Percentiles rank a stretch among this genome's conserved stretches.
These are phyloP conservation scores for Heterocephalus glaber DNA, from an alignment of 2,113 vertebrate species.

Conservation along the genomic window DNA sequence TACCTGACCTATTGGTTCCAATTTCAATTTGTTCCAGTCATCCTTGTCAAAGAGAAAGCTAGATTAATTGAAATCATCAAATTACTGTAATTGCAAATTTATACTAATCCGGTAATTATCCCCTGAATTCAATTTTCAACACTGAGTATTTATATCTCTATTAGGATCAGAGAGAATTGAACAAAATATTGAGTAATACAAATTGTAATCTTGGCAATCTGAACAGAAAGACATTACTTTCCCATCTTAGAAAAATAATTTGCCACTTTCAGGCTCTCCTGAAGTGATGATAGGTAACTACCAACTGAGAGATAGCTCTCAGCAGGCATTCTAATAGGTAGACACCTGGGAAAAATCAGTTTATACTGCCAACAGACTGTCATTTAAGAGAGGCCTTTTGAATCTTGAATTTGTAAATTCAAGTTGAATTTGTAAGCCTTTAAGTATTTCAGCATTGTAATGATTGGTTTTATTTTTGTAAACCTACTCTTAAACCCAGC, in stretches of 20 bases:
- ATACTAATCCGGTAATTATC: conserved; percentile 13
- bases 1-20: conserved; percentile 51
- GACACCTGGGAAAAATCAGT: background rate
- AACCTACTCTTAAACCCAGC: conserved; percentile 22
- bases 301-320: background rate
- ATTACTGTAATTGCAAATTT: conserved; percentile 59
- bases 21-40: conserved; percentile 36
- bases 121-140: conserved; percentile 54
- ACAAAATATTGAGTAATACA: conserved; percentile 45
- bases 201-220: conserved; percentile 45
- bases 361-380: background rate
- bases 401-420: conserved; percentile 44
- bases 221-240: conserved; percentile 6
- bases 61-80: conserved; percentile 44
- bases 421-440: conserved; percentile 41
- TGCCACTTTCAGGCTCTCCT: background rate
- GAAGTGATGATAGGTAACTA: conserved; percentile 40
- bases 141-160: background rate
- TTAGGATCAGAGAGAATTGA: conserved; percentile 9
- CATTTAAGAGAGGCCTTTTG: conserved; percentile 36
- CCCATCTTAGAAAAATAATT: conserved; percentile 18
- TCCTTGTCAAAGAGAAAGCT: conserved; percentile 64
- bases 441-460: conserved; percentile 48
- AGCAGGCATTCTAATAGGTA: background rate
- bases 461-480: conserved; percentile 51